These are phyloP conservation scores for Madoqua kirkii DNA, from an alignment of 2,113 vertebrate species.

Conservation along the genomic window DNA sequence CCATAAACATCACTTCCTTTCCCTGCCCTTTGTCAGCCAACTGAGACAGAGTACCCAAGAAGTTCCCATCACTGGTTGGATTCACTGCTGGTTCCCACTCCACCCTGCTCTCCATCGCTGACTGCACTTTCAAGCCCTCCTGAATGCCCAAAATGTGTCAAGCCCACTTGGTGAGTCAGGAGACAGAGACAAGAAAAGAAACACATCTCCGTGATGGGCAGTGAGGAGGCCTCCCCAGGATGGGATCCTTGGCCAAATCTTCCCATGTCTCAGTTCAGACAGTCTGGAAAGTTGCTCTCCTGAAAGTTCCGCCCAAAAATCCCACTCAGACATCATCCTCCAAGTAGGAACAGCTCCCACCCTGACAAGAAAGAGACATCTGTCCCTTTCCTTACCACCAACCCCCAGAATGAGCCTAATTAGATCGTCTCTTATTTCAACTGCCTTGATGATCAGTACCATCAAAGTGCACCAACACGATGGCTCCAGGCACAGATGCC, in stretches of 20 bases:
- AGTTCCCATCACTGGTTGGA: neutral
- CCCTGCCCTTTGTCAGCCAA: neutral
- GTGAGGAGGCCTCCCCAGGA: neutral
- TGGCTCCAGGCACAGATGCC: neutral
- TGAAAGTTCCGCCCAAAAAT: neutral
- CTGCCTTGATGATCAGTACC: neutral
- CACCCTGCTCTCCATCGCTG: neutral
- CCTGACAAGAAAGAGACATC: slow-evolving; percentile 14
- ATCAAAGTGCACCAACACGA: neutral
- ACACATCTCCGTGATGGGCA: neutral
- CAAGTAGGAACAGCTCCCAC: slow-evolving; percentile 15
- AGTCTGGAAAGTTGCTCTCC: neutral
- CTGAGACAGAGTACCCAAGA: neutral
- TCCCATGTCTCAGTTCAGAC: neutral
- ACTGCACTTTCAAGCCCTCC: neutral
- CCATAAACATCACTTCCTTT: neutral
- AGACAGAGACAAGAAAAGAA: neutral
- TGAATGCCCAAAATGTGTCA: neutral
- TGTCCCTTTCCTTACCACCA: slow-evolving; percentile 30
- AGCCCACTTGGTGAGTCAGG: neutral
- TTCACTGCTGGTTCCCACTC: neutral
- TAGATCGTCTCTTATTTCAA: slow-evolving; percentile 9
- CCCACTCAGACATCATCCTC: neutral
- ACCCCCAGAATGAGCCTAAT: slow-evolving; percentile 17
- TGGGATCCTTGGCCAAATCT: neutral